Evolutionary conservation across 2,888 invertebrate genomes (phyloP).

Genomic region (Leucophenga montana): DNA sequence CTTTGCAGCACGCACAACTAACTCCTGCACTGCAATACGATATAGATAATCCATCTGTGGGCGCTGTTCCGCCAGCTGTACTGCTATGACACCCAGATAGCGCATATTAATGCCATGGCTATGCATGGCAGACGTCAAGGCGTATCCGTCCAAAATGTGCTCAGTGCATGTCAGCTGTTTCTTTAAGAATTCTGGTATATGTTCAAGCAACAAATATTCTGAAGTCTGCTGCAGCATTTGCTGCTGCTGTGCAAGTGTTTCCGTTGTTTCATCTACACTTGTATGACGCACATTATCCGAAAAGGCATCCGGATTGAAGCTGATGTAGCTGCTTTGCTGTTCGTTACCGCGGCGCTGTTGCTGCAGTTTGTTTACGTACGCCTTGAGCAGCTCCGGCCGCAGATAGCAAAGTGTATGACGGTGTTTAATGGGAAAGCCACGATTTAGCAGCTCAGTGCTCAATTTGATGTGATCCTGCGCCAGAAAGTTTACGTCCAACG

Average conservation of each 20-base stretch:
- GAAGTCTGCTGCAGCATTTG: constrained; percentile 94
- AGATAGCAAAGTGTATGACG: constrained; percentile 95
- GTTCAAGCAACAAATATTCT: constrained; percentile 91
- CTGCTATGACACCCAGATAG: constrained; percentile 92
- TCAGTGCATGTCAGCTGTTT: constrained; percentile 87
- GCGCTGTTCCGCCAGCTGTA: constrained; percentile 78
- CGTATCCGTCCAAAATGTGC: constrained; percentile 94
- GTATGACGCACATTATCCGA: constrained; percentile 92
- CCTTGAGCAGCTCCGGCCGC: constrained; percentile 95
- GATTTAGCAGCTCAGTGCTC: constrained; percentile 85
- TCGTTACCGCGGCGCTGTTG: too few relatives aligned
- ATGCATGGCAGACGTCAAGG: constrained; percentile 92
- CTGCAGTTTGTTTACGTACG: constrained; percentile 77
- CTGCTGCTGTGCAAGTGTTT: constrained; percentile 84
- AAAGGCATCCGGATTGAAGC: constrained; percentile 98
- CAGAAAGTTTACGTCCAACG: constrained; percentile 96
- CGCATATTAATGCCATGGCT: constrained; percentile 94
- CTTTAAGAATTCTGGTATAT: constrained; percentile 93
- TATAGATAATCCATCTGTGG: constrained; percentile 83
- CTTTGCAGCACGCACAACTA: constrained; percentile 90
- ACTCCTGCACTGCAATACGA: constrained; percentile 89
- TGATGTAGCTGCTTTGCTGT: too few relatives aligned
- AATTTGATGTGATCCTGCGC: constrained; percentile 89
- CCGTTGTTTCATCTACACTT: constrained; percentile 78
- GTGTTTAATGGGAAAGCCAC: constrained; percentile 95